phyloP scores from a whole-genome alignment of 2,797 vertebrate species.

The Morus bassanus region DNA sequence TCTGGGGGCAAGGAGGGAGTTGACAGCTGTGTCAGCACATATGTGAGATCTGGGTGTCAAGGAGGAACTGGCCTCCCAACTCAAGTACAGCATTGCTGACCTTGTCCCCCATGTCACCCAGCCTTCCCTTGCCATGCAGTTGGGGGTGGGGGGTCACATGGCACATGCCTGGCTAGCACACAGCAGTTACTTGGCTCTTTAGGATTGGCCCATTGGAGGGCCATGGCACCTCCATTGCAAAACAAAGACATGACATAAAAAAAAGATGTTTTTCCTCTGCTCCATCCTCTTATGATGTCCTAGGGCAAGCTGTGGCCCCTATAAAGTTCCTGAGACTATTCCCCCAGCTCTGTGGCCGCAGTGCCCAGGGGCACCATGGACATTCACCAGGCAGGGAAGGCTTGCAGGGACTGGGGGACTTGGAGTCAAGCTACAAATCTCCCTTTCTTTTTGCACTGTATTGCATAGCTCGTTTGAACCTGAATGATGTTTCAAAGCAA shows the following conservation, averaged over 20 bases:
- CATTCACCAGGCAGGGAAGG: background rate
- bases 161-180: background rate
- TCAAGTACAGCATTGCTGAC: fast-evolving
- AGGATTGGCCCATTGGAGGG: background rate
- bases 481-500: slow-evolving; percentile 85
- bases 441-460: background rate
- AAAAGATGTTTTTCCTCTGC: background rate
- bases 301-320: background rate
- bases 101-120: background rate
- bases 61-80: background rate
- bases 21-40: background rate
- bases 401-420: background rate
- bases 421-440: background rate
- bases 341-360: background rate
- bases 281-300: fast-evolving
- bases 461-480: slow-evolving; percentile 82
- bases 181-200: background rate
- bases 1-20: background rate
- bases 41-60: background rate
- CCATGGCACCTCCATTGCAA: background rate
- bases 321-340: background rate
- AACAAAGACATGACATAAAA: background rate
- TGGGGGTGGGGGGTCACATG: too few relatives aligned
- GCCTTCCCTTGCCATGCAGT: background rate
- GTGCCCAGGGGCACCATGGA: background rate